phyloP scores from a whole-genome alignment of 2,113 vertebrate species.

The Plestiodon gilberti region DNA sequence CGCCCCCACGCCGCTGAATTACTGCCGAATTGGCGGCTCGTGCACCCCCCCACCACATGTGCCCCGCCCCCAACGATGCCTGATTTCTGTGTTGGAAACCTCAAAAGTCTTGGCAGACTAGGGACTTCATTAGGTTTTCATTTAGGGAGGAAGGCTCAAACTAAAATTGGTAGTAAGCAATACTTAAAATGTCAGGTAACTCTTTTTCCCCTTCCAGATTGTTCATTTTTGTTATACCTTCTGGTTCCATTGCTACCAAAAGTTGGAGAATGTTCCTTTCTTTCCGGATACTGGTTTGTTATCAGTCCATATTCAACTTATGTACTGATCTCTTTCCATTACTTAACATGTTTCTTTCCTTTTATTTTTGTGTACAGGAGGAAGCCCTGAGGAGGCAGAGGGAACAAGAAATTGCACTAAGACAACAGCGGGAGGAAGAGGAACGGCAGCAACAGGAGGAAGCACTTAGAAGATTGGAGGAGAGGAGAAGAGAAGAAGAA shows the following conservation, averaged over 20 bases:
- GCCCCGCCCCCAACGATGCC: no score
- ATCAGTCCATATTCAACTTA: conserved; percentile 32
- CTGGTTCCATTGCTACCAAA: not conserved
- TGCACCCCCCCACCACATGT: no score
- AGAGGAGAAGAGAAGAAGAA: conserved; percentile 92
- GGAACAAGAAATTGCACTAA: conserved; percentile 89
- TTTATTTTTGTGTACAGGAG: conserved; percentile 70
- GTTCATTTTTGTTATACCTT: not conserved
- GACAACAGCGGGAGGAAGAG: conserved; percentile 91
- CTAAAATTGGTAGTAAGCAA: no score
- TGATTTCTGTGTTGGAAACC: no score
- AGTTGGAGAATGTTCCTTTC: not conserved
- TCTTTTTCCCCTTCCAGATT: no score
- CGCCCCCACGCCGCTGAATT: no score
- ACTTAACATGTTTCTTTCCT: not conserved
- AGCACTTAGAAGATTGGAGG: conserved; percentile 87
- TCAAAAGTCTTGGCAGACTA: no score
- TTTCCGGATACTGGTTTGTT: conserved; percentile 37
- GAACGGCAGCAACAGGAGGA: conserved; percentile 93
- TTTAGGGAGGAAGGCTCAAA: no score
- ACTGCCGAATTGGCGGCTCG: no score
- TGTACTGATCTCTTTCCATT: conserved; percentile 1
- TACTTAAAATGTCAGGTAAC: no score
- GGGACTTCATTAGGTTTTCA: no score
- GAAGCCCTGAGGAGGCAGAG: conserved; percentile 80